phyloP scores from a whole-genome alignment of 2,797 vertebrate genomes.

The Pipistrellus nathusii region DNA sequence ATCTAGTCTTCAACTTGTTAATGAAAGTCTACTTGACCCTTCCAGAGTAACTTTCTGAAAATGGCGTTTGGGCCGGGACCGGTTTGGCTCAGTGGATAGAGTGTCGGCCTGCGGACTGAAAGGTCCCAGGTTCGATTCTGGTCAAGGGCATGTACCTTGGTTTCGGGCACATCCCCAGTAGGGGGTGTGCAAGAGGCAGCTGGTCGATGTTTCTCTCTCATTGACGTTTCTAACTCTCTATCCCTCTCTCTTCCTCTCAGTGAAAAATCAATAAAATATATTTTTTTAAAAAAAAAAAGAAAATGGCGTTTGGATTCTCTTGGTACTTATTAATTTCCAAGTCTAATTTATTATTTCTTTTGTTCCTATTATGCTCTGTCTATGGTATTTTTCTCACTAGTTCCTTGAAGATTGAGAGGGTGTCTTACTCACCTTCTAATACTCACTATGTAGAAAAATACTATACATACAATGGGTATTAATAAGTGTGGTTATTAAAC shows the following conservation, averaged over 20 bases:
- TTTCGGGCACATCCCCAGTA: no score
- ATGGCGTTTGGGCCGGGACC: neutral
- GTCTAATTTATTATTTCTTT: slow-evolving; percentile 54
- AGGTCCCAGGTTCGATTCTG: no score
- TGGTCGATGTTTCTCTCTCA: no score
- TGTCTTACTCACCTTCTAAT: slow-evolving; percentile 12
- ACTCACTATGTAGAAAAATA: slow-evolving; percentile 10
- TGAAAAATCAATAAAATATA: no score
- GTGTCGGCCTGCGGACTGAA: no score
- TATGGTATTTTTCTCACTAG: slow-evolving; percentile 21
- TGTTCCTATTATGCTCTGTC: neutral
- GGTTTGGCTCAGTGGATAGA: no score
- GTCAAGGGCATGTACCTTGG: no score
- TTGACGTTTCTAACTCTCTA: no score
- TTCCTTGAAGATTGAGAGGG: slow-evolving; percentile 22
- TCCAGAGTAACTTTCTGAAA: slow-evolving; percentile 57
- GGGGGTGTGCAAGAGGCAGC: no score
- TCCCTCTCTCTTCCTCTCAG: no score
- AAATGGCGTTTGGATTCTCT: slow-evolving; percentile 44
- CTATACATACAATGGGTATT: neutral
- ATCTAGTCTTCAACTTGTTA: slow-evolving; percentile 56
- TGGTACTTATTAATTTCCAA: slow-evolving; percentile 33
- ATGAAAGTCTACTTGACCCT: slow-evolving; percentile 50
- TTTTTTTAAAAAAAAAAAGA: no score
- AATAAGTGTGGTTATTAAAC: slow-evolving; percentile 54